phyloP scores from a whole-genome alignment of 2,113 vertebrate species.

The Dinomys branickii region DNA sequence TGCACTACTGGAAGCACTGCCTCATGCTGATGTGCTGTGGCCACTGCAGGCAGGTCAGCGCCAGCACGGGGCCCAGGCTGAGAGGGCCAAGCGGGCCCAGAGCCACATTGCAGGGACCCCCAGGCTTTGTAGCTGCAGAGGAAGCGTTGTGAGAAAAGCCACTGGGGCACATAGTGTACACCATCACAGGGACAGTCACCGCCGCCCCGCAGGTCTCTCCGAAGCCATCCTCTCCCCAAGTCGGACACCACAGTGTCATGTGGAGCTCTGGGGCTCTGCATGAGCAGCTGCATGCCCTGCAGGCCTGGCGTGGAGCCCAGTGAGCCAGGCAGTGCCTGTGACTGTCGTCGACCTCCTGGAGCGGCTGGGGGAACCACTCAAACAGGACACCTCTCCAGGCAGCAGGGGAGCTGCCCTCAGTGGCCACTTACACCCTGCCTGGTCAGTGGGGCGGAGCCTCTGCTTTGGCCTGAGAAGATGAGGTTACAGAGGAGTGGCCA shows the following conservation, averaged over 20 bases:
- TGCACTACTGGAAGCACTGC: constrained; percentile 98
- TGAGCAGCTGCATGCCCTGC: fast-evolving
- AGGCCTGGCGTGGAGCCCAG: fast-evolving
- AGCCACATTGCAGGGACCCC: fast-evolving
- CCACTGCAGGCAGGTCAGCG: constrained; percentile 91
- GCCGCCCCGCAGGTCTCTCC: no score
- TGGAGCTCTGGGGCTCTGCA: fast-evolving
- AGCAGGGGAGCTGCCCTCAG: neutral
- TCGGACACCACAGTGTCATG: fast-evolving
- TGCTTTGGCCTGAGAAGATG: neutral
- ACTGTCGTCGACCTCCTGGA: neutral
- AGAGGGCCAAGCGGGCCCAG: no score
- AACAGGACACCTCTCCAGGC: neutral
- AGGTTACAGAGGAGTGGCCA: neutral
- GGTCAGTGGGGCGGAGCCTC: fast-evolving
- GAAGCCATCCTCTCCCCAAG: no score
- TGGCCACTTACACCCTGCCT: fast-evolving
- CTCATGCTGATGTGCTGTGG: constrained; percentile 93
- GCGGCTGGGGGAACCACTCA: neutral
- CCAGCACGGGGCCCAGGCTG: no score
- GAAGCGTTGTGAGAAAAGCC: neutral
- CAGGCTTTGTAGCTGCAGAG: no score
- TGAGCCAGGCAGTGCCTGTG: no score
- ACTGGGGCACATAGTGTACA: fast-evolving
- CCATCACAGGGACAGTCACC: fast-evolving